Evolutionary conservation across 2,797 vertebrate genomes (phyloP).

Genomic region (Gymnoscopelus braueri): DNA sequence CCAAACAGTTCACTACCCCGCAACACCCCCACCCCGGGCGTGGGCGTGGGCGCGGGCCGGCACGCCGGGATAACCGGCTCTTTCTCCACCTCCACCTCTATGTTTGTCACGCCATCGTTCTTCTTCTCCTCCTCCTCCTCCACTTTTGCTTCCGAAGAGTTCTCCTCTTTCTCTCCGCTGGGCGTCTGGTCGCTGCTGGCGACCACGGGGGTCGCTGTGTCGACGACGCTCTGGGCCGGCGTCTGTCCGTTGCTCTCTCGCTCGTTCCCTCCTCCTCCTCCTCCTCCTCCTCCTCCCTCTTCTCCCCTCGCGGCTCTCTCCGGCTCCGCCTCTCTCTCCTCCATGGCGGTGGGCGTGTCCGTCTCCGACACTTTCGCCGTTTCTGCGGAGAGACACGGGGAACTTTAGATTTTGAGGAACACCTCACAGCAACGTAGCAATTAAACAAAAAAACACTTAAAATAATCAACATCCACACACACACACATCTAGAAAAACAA

Average conservation of each 20-base stretch:
- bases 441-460: too few relatives aligned
- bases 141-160: conserved; percentile 8
- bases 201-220: neutral
- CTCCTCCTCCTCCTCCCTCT: conserved; percentile 48
- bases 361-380: conserved; percentile 21
- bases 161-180: neutral
- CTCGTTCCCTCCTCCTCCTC: conserved; percentile 2
- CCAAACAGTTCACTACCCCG: conserved; percentile 82
- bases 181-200: neutral
- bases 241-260: neutral
- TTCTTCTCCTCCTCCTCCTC: conserved; percentile 43
- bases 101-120: conserved; percentile 63
- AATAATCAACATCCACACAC: neutral
- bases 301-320: neutral
- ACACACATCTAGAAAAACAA: neutral
- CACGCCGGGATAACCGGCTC: conserved; percentile 20
- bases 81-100: conserved; percentile 36
- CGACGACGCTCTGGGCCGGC: neutral
- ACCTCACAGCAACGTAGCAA: too few relatives aligned
- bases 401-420: too few relatives aligned
- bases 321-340: conserved; percentile 52
- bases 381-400: neutral
- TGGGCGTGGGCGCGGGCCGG: conserved; percentile 17
- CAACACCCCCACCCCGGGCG: conserved; percentile 58
- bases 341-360: conserved; percentile 65